Percentiles rank a stretch among this genome's conserved stretches.
Evolutionary conservation across 2,113 vertebrate species (phyloP).

Genomic region (Solea senegalensis): DNA sequence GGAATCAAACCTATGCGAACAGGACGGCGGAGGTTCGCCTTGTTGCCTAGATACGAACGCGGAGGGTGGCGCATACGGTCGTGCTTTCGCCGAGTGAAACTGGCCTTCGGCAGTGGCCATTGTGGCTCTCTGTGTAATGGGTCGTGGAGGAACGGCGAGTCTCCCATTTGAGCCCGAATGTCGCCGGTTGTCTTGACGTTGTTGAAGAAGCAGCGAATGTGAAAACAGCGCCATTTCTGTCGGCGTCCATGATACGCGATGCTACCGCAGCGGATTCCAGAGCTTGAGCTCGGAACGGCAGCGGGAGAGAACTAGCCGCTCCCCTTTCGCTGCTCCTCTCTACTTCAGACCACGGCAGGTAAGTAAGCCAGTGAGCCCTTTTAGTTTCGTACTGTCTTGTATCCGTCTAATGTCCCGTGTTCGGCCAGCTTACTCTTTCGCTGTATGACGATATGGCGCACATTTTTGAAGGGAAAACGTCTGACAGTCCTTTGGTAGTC

Average conservation of each 20-base stretch:
- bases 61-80: constrained; percentile 62
- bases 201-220: constrained; percentile 42
- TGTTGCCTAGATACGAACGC: constrained; percentile 82
- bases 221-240: constrained; percentile 79
- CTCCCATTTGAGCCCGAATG: constrained; percentile 75
- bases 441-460: constrained; percentile 71
- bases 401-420: not conserved
- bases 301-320: constrained; percentile 84
- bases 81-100: constrained; percentile 53
- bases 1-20: constrained; percentile 60
- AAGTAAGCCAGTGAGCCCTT: constrained; percentile 7
- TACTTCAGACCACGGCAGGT: constrained; percentile 79
- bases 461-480: constrained; percentile 68
- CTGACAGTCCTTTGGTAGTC: constrained; percentile 57
- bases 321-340: constrained; percentile 76
- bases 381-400: not conserved
- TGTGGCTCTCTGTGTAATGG: constrained; percentile 55
- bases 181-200: constrained; percentile 64
- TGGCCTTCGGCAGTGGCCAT: constrained; percentile 58
- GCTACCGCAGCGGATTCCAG: constrained; percentile 83
- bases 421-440: constrained; percentile 19
- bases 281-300: constrained; percentile 83
- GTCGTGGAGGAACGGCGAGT: constrained; percentile 4
- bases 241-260: constrained; percentile 82
- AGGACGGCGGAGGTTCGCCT: constrained; percentile 74